Base-by-base conservation (phyloP, 2,888 invertebrate species). In the Hydroisotoma schaefferi region DNA sequence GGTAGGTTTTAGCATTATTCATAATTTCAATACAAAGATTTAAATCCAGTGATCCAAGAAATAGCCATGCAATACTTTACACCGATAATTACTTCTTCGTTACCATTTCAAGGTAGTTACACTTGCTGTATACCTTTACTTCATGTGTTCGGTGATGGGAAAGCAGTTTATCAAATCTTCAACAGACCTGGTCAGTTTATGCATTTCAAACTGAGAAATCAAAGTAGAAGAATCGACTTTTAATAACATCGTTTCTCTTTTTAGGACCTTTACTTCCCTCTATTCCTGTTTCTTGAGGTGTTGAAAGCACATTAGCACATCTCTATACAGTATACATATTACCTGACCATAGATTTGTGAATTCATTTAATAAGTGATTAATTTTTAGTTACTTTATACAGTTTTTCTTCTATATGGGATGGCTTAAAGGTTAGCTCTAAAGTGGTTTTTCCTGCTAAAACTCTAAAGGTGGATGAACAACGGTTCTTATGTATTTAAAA, bases 111-210 rank as follows among this genome's bases (percentile, higher is more conserved):
- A 80, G 80, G 80, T 80, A 15, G 80, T 79, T n/a, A 81, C 81
- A 0, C 71, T 80, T 52, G 78, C 80, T 1, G 78, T 78, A 20
- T 79, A 81, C 68, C 75, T 77, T 8, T 81, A 78, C 72, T 81
- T 81, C 71, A 70, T 76, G 1, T 76, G 78, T 5, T 76, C 77
- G 54, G 68, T 81, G 37, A 74, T 81, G 68, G 79, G 79, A 2
- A 79, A 79, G 70, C 79, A 78, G 69, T 73, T 73, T 55, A 61
- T 74, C 1, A 38, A 33, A 27, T 26, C 37, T 18, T 23, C 67
- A 72, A 29, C 56, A 20, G 29, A 51, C 18, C 20, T 56, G 1
- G 52, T 52, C n/a, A 37, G 22, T 33, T 52, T 47, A 18, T 43
- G 20, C 12, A n/a, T 43, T 43, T 43, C 8, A 20, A 23, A 25